Percentiles rank a stretch among this genome's conserved stretches.
These are phyloP conservation scores for Ciconia stormi DNA, from an alignment of 2,113 vertebrate species.

Conservation along the genomic window DNA sequence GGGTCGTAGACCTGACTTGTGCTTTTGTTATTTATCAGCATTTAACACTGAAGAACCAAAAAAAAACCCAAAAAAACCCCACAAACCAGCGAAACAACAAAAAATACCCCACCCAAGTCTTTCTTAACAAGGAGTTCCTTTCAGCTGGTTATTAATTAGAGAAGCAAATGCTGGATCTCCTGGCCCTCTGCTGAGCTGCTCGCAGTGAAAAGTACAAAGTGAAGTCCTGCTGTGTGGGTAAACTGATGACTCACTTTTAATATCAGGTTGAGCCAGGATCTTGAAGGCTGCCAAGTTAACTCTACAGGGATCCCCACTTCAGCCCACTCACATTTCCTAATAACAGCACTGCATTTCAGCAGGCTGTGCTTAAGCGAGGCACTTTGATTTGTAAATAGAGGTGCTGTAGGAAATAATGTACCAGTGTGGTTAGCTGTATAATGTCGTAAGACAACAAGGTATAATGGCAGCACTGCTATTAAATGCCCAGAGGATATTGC, in stretches of 20 bases:
- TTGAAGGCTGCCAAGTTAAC: constrained; percentile 75
- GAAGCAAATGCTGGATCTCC: constrained; percentile 50
- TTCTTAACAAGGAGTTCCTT: constrained; percentile 62
- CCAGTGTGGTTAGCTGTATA: background rate
- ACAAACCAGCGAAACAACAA: background rate
- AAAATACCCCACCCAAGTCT: background rate
- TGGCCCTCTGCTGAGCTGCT: constrained; percentile 58
- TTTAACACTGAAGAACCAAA: background rate
- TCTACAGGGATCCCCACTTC: constrained; percentile 79
- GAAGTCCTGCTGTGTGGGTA: constrained; percentile 78
- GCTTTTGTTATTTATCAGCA: background rate
- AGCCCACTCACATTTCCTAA: constrained; percentile 83
- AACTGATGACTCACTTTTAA: constrained; percentile 84
- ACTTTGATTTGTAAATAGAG: constrained; percentile 77
- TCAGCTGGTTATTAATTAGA: constrained; percentile 71
- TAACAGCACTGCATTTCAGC: constrained; percentile 71
- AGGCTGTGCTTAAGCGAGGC: constrained; percentile 50
- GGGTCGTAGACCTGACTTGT: background rate
- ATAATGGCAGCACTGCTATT: background rate
- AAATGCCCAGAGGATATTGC: background rate
- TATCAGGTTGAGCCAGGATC: constrained; percentile 79
- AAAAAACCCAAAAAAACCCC: background rate
- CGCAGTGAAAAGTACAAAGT: constrained; percentile 72
- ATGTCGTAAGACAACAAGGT: background rate
- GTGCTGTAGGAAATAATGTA: constrained; percentile 38